Base-by-base conservation (phyloP, 2,797 vertebrate genomes). In the Percopsis omiscomaycus region DNA sequence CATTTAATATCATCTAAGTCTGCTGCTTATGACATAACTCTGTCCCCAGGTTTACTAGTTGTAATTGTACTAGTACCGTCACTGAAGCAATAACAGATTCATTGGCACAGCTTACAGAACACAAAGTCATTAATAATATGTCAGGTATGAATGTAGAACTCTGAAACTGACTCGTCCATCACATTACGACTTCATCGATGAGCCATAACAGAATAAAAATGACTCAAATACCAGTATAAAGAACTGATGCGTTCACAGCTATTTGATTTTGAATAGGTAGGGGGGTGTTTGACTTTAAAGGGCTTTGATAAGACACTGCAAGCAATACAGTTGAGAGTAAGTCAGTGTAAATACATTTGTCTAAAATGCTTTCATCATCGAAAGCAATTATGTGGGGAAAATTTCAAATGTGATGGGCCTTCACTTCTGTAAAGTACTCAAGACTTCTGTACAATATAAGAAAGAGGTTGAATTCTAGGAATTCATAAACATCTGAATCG, bases 51-150 rank as follows among this genome's bases (percentile, higher is more conserved):
- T 62, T 70, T 72, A 81, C 58, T 22, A 22, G 22, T 22, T 22
- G 22, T 22, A 22, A 22, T 22, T 1, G 22, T 22, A 22, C 22
- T 69, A 69, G 83, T 79, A 77, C 83, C 86, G 67, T 88, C 85
- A 79, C 81, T 85, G 79, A 75, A 74, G 81, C 73, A 84, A 74
- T 66, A 81, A 81, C 80, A 88, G 83, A 83, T 86, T 89, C 88
- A 89, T 86, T 88, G 86, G 89, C 87, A 89, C 87, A 75, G 85
- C 77, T 28, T 27, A 13, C 22, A 4, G 22, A 16, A 47, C 5
- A 27, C 10, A 37, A 47, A 9, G 58, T 22, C 46, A 4, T 59
- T 45, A 42, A 42, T 42, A 5, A 6, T 42, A 6, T 42, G 32
- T 37, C 2, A 42, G 37, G 6, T 42, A 42, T 9, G 37, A 9